phyloP scores from a whole-genome alignment of 2,797 vertebrate species.

The Danio tinwini region DNA sequence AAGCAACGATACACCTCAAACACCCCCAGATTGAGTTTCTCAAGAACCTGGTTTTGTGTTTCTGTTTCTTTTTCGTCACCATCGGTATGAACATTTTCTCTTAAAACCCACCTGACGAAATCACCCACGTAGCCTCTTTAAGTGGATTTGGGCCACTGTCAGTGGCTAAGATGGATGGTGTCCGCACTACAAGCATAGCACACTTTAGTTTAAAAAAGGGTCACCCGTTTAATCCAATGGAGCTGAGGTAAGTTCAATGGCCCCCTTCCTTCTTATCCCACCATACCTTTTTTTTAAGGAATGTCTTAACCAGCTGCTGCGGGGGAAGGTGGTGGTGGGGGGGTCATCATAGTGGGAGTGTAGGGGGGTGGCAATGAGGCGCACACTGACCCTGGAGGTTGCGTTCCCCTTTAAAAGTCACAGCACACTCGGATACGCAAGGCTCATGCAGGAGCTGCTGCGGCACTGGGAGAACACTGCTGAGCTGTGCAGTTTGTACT shows the following conservation, averaged over 20 bases:
- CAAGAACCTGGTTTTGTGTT: constrained; percentile 60
- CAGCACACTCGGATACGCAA: constrained; percentile 86
- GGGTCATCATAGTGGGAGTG: constrained; percentile 62
- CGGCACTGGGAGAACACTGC: constrained; percentile 85
- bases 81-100: not conserved
- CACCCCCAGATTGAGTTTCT: constrained; percentile 60
- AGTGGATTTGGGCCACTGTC: constrained; percentile 58
- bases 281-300: constrained; percentile 65
- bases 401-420: constrained; percentile 90
- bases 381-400: constrained; percentile 81
- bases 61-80: constrained; percentile 26
- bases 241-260: constrained; percentile 9
- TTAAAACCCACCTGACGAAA: constrained; percentile 13
- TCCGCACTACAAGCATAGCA: constrained; percentile 41
- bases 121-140: constrained; percentile 31
- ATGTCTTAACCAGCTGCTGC: constrained; percentile 73
- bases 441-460: constrained; percentile 85
- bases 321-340: constrained; percentile 36
- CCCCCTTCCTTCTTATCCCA: not conserved
- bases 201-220: constrained; percentile 55
- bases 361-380: constrained; percentile 70
- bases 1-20: constrained; percentile 59
- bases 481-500: constrained; percentile 90
- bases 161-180: constrained; percentile 52
- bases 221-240: constrained; percentile 52